These are phyloP conservation scores for Xiphydria camelus DNA, from an alignment of 2,888 invertebrate species.

Conservation along the genomic window DNA sequence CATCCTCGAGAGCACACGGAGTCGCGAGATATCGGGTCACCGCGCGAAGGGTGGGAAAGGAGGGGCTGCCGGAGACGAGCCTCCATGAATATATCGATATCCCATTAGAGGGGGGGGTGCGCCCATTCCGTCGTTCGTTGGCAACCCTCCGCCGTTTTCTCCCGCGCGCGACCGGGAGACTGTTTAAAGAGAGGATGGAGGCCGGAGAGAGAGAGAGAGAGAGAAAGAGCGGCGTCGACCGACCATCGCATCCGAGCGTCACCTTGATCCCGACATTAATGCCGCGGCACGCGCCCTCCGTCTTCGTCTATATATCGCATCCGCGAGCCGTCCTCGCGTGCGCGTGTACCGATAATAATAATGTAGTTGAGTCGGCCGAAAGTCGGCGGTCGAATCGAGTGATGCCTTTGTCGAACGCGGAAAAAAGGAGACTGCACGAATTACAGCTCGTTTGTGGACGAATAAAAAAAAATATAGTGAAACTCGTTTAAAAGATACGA, in stretches of 20 bases:
- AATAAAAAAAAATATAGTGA: no score
- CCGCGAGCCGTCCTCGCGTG: constrained; percentile 10
- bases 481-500: no score
- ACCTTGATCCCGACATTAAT: constrained; percentile 46
- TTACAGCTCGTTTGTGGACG: no score
- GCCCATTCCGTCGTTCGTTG: background rate
- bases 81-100: constrained; percentile 53
- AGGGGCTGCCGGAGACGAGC: constrained; percentile 37
- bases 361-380: no score
- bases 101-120: constrained; percentile 40
- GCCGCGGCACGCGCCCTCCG: constrained; percentile 38
- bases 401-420: no score
- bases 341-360: no score
- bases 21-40: no score
- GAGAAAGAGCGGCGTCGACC: background rate
- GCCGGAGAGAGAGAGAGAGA: constrained; percentile 3
- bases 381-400: no score
- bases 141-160: constrained; percentile 1
- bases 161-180: constrained; percentile 15
- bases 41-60: constrained; percentile 22
- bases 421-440: no score
- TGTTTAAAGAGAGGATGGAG: constrained; percentile 42
- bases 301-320: constrained; percentile 16
- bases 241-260: no score
- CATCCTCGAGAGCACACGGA: no score